phyloP scores from a whole-genome alignment of 2,888 invertebrate species.

The Crioceris asparagi region DNA sequence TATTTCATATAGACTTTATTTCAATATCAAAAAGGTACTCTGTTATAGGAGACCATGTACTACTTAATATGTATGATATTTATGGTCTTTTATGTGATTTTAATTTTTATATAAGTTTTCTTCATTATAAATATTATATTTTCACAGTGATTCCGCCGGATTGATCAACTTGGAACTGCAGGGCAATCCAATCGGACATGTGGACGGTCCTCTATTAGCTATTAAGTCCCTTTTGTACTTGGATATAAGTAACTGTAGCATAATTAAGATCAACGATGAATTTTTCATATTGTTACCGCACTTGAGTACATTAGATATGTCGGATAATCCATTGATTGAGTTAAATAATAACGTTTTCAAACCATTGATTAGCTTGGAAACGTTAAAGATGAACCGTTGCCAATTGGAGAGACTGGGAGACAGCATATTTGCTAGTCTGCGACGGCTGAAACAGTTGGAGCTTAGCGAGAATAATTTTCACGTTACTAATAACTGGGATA shows the following conservation, averaged over 20 bases:
- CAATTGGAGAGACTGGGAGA: constrained; percentile 48
- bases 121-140: background rate
- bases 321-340: constrained; percentile 51
- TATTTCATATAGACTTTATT: no score
- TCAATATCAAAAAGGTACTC: no score
- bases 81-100: no score
- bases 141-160: constrained; percentile 53
- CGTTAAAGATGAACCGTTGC: constrained; percentile 54
- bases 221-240: constrained; percentile 56
- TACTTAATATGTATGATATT: no score
- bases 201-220: constrained; percentile 54
- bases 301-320: constrained; percentile 57
- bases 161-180: constrained; percentile 59
- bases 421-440: constrained; percentile 45
- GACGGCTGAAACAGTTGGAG: constrained; percentile 53
- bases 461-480: constrained; percentile 52
- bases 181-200: constrained; percentile 50
- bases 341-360: constrained; percentile 51
- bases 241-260: constrained; percentile 55
- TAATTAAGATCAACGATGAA: constrained; percentile 46
- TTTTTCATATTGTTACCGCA: constrained; percentile 59
- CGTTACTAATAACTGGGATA: constrained; percentile 49
- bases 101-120: background rate
- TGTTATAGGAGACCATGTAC: no score
- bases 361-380: constrained; percentile 52